These are phyloP conservation scores for Pocillopora damicornis DNA, from an alignment of 64 coral and sea anemone genomes.

Conservation along the genomic window DNA sequence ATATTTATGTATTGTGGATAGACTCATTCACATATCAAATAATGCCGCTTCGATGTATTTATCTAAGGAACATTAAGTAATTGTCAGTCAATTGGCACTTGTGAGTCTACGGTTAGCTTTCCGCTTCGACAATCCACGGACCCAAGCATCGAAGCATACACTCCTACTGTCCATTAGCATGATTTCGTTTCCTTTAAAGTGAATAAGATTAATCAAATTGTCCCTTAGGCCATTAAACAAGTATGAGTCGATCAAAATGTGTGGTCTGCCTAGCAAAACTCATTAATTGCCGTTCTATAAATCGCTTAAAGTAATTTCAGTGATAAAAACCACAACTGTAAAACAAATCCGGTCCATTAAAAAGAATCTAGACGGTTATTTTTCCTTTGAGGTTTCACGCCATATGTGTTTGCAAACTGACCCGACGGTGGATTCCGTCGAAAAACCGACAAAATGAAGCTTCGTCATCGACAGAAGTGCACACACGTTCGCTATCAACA, in stretches of 20 bases:
- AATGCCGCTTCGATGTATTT: constrained; percentile 69
- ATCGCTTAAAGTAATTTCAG: constrained; percentile 70
- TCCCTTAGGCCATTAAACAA: constrained; percentile 3
- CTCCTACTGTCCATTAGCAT: background rate
- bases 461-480: constrained; percentile 9
- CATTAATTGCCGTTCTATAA: constrained; percentile 62
- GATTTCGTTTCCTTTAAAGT: background rate
- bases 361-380: constrained; percentile 16
- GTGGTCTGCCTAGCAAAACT: constrained; percentile 44
- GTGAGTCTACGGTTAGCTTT: constrained; percentile 40
- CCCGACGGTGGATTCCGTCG: background rate
- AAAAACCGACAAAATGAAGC: constrained; percentile 14
- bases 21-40: constrained; percentile 85
- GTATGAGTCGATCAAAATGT: constrained; percentile 8
- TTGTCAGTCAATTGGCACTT: constrained; percentile 71
- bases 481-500: background rate
- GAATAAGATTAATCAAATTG: background rate
- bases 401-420: constrained; percentile 34
- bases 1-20: constrained; percentile 62
- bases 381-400: background rate
- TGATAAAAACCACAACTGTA: constrained; percentile 63
- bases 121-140: constrained; percentile 25
- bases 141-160: constrained; percentile 9
- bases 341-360: constrained; percentile 72
- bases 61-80: constrained; percentile 59